Evolutionary conservation across 23 tunicate genomes (phyloP).

Genomic region (Botrylloides violaceus): DNA sequence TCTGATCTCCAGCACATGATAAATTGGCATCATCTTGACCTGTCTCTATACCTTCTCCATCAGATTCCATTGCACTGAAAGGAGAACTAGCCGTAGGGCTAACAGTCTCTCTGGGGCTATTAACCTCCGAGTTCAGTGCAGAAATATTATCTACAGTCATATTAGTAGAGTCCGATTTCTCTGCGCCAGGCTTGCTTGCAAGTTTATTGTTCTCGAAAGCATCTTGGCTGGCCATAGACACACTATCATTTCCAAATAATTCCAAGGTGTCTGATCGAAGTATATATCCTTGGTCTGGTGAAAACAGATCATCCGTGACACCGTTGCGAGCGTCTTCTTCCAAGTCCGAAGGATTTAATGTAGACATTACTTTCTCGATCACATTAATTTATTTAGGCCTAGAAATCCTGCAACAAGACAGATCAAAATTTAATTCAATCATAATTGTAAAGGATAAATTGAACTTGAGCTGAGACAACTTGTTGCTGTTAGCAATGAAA

Average conservation of each 20-base stretch:
- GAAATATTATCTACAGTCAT: background rate
- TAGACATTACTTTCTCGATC: background rate
- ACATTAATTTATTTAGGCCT: background rate
- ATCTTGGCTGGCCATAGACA: background rate
- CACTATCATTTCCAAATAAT: background rate
- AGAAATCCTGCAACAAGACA: background rate
- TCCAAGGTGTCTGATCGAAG: background rate
- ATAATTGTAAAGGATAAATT: no score
- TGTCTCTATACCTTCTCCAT: slow-evolving; percentile 66
- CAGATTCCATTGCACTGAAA: slow-evolving; percentile 87
- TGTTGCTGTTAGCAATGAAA: no score
- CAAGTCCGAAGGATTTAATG: background rate
- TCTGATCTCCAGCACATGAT: slow-evolving; percentile 13
- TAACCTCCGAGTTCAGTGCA: slow-evolving; percentile 3
- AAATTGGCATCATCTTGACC: slow-evolving; percentile 40
- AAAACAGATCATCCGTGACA: background rate
- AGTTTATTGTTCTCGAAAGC: background rate
- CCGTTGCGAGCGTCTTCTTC: background rate
- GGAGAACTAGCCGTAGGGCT: slow-evolving; percentile 80
- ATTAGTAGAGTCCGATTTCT: background rate
- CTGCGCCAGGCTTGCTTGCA: background rate
- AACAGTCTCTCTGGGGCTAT: slow-evolving; percentile 38
- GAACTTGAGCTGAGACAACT: no score
- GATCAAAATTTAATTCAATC: no score
- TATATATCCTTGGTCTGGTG: background rate